Evolutionary conservation across 2,113 vertebrate genomes (phyloP).

Genomic region (Notechis scutatus): DNA sequence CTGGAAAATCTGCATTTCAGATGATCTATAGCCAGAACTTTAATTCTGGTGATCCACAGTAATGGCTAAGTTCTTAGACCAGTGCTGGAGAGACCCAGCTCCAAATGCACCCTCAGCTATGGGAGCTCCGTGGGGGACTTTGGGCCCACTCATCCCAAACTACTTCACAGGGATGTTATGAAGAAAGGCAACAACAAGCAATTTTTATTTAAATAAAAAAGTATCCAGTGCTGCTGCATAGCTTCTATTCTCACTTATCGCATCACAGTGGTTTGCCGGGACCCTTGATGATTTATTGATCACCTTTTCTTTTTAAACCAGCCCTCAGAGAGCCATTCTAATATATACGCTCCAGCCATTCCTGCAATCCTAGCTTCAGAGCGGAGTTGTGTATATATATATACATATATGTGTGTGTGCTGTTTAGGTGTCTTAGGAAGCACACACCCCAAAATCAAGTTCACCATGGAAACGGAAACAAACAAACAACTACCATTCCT

Average conservation of each 20-base stretch:
- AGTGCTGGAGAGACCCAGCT: neutral
- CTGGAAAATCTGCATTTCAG: neutral
- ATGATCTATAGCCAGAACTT: neutral
- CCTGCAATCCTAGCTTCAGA: neutral
- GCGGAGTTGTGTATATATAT: too few relatives aligned
- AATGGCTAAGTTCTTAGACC: neutral
- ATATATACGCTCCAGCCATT: neutral
- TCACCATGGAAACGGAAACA: too few relatives aligned
- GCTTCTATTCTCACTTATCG: neutral
- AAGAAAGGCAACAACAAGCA: neutral
- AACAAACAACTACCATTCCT: too few relatives aligned
- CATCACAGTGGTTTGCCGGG: neutral
- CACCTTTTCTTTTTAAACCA: neutral
- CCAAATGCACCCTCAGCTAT: neutral
- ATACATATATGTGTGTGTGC: too few relatives aligned
- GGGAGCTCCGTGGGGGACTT: neutral
- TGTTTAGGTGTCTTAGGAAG: too few relatives aligned
- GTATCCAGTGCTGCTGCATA: neutral
- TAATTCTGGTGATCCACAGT: neutral
- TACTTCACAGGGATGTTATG: neutral
- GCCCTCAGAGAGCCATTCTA: neutral
- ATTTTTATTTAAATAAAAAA: neutral
- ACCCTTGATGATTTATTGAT: neutral
- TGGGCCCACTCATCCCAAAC: neutral
- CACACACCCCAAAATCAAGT: too few relatives aligned